phyloP scores from a whole-genome alignment of 2,797 vertebrate genomes.

The Pangasius krempfi region DNA sequence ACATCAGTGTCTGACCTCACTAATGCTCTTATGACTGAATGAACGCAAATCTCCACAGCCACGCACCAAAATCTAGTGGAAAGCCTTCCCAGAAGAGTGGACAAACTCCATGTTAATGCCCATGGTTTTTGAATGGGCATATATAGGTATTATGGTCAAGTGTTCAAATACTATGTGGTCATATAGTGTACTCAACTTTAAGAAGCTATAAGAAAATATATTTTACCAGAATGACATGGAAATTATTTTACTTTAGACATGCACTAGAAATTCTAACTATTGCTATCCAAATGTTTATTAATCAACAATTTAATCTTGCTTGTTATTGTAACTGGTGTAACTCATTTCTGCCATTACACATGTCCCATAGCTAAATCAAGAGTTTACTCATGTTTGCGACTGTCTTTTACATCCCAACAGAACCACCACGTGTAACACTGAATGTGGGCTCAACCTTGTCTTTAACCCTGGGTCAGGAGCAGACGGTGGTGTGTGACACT shows the following conservation, averaged over 20 bases:
- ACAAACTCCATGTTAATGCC: background rate
- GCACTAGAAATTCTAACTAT: no score
- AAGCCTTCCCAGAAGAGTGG: background rate
- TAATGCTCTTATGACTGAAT: background rate
- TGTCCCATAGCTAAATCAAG: background rate
- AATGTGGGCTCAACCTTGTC: constrained; percentile 60
- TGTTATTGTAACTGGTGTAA: background rate
- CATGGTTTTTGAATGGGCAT: background rate
- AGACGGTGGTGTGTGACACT: constrained; percentile 72
- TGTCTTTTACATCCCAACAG: constrained; percentile 59
- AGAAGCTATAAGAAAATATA: background rate
- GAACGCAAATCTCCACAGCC: background rate
- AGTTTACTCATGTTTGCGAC: background rate
- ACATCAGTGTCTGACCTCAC: background rate
- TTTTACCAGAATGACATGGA: background rate
- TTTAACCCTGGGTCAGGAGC: constrained; percentile 66
- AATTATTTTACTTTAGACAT: background rate
- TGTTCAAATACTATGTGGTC: background rate
- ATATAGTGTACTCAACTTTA: background rate
- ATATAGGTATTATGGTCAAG: background rate
- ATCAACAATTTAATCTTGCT: background rate
- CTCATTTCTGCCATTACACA: background rate
- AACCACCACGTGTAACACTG: constrained; percentile 73
- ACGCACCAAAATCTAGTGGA: background rate
- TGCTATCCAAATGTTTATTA: background rate